Base-by-base conservation (phyloP, 1,140 invertebrate species). In the Brachionus rubens region DNA sequence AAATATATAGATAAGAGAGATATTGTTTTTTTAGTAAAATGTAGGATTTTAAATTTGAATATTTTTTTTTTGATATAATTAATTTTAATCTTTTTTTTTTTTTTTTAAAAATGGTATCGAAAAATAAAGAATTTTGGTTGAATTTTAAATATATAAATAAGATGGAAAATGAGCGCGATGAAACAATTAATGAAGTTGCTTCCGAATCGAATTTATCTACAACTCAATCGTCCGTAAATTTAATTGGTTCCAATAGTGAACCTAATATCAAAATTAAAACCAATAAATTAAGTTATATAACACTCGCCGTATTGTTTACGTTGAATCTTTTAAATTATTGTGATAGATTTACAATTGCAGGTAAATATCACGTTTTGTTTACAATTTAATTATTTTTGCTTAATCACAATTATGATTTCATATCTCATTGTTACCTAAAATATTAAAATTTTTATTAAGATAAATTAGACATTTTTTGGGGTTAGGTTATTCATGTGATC, bases 301-400 rank as follows among this genome's bases (percentile, higher is more conserved):
- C 59, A 12, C 24, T 65, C 14, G 40, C 10, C 12, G 26, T 65
- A 14, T 19, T 65, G 40, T 65, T 65, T 24, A 43, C 40, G 3
- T 10, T 65, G n/a, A 76, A 76, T 40, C 48, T 59, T 19, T 40
- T 76, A 28, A 76, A 76, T 47, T 76, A 76, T 36, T 56, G 36
- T 3, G 72, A 76, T 48, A 43, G 72, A 59, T 76, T 76, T 36
- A 76, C 72, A 59, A 43, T 56, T 16, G 72, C 72, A 10, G 46
- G 68, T 72, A 72, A 72, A 41, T 50, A 72, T n/a, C 21, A 40
- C 50, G 30, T 50, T 28, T 50, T 0, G 14, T 5, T n/a, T 2
- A 9, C 3, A 0, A 1, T 3, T 24, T 47, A n/a, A n/a, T 50
- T 50, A 50, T 9, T 24, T 14, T 56, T 2, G 5, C 3, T 46